Evolutionary conservation across 2,113 vertebrate genomes (phyloP).

Genomic region (Dromaius novaehollandiae): DNA sequence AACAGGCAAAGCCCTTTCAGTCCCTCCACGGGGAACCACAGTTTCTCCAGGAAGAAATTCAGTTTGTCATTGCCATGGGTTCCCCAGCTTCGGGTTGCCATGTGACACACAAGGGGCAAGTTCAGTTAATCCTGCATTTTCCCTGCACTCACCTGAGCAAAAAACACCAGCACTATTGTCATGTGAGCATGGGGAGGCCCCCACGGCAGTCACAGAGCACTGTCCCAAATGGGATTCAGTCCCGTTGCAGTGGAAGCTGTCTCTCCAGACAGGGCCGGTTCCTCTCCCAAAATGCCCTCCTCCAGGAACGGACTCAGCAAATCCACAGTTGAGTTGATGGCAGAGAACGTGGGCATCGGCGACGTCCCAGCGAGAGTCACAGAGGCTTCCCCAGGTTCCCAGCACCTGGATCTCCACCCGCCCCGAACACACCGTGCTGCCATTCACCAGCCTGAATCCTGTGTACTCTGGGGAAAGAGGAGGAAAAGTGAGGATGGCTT

Average conservation of each 20-base stretch:
- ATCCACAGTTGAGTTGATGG: constrained; percentile 45
- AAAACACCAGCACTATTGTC: constrained; percentile 39
- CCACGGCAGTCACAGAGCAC: constrained; percentile 38
- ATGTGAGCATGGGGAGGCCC: background rate
- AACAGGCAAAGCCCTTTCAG: background rate
- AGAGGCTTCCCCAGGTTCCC: constrained; percentile 43
- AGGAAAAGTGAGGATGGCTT: background rate
- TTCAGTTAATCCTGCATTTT: background rate
- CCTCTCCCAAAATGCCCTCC: constrained; percentile 30
- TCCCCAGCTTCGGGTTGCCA: background rate
- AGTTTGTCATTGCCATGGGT: too few relatives aligned
- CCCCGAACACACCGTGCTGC: constrained; percentile 7
- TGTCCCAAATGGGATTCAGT: constrained; percentile 15
- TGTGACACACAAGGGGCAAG: background rate
- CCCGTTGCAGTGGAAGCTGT: constrained; percentile 51
- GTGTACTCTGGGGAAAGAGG: background rate
- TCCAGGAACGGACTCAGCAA: constrained; percentile 9
- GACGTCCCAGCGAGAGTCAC: constrained; percentile 48
- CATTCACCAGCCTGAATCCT: constrained; percentile 3
- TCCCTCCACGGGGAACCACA: background rate
- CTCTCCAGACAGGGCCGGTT: background rate
- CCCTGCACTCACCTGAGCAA: constrained; percentile 51
- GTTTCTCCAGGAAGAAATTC: background rate
- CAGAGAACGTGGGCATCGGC: constrained; percentile 49
- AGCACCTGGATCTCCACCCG: constrained; percentile 53